Evolutionary conservation across 2,113 vertebrate genomes (phyloP).

Genomic region (Rhabdornis inornatus): DNA sequence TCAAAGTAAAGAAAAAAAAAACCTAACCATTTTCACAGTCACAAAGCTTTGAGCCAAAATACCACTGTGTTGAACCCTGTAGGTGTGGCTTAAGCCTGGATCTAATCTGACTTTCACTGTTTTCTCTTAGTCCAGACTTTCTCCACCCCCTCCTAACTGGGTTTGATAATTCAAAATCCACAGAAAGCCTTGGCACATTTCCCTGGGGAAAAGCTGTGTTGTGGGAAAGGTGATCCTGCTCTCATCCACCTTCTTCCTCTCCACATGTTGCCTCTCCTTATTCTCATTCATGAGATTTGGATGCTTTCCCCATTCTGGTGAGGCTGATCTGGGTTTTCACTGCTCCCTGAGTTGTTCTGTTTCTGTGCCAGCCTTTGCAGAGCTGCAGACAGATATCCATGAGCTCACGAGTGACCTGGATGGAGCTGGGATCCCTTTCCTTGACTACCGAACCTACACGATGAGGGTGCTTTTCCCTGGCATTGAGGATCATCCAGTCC

Average conservation of each 20-base stretch:
- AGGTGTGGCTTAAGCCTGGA: neutral
- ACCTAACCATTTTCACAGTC: neutral
- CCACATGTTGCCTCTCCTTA: neutral
- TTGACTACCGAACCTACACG: constrained; percentile 94
- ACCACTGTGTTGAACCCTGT: rapidly evolving
- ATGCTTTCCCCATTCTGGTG: neutral
- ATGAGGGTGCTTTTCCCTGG: constrained; percentile 98
- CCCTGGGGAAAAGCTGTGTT: neutral
- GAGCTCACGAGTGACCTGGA: constrained; percentile 96
- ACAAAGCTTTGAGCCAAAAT: neutral
- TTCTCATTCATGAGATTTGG: rapidly evolving
- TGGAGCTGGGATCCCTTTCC: constrained; percentile 93
- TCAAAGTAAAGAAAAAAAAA: no score
- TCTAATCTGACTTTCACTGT: neutral
- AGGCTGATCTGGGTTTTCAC: neutral
- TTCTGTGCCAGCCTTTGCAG: constrained; percentile 85
- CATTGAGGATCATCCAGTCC: constrained; percentile 95
- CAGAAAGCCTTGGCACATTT: rapidly evolving
- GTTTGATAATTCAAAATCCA: neutral
- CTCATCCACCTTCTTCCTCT: neutral
- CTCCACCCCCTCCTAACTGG: neutral
- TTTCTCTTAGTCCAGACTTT: neutral
- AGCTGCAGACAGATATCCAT: constrained; percentile 96
- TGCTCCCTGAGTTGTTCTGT: neutral
- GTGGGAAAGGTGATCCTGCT: neutral